Percentiles rank a stretch among this genome's conserved stretches.
These are phyloP conservation scores for Delphinus delphis DNA, from an alignment of 2,113 vertebrate species.

Conservation along the genomic window DNA sequence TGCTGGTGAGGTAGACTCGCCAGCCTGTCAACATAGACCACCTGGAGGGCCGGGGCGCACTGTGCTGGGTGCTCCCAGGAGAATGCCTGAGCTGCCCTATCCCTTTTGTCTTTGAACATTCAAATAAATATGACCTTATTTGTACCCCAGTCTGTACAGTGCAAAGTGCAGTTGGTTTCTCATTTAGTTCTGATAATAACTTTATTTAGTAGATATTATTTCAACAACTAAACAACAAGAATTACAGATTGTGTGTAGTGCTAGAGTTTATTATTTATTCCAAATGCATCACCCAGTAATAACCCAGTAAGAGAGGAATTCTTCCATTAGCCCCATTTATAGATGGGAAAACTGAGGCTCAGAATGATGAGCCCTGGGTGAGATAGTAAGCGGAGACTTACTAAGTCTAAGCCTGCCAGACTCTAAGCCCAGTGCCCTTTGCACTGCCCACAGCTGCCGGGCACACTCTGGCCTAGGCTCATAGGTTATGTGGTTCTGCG, in stretches of 20 bases:
- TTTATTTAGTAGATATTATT: not conserved
- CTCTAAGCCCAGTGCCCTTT: not conserved
- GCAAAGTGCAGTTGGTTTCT: not conserved
- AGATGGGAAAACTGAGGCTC: not conserved
- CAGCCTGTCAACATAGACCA: not conserved
- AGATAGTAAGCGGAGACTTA: not conserved
- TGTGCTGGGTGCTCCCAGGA: not conserved
- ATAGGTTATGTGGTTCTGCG: not conserved
- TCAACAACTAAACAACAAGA: not conserved
- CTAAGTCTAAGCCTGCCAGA: not conserved
- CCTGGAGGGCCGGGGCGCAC: rapidly evolving
- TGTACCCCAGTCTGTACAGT: not conserved
- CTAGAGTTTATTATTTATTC: not conserved
- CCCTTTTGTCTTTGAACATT: not conserved
- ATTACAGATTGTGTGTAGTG: not conserved
- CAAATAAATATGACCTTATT: not conserved
- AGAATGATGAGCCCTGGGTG: not conserved
- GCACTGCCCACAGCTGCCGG: rapidly evolving
- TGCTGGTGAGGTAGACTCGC: not conserved
- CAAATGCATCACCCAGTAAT: not conserved
- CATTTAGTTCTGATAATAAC: not conserved
- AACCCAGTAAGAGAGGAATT: not conserved
- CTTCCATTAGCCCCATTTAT: not conserved
- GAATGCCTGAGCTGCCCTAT: not conserved
- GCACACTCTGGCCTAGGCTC: not conserved